phyloP scores from a whole-genome alignment of 37 sponge, comb jelly and placozoan genomes.

The Aphrocallistes beatrix region DNA sequence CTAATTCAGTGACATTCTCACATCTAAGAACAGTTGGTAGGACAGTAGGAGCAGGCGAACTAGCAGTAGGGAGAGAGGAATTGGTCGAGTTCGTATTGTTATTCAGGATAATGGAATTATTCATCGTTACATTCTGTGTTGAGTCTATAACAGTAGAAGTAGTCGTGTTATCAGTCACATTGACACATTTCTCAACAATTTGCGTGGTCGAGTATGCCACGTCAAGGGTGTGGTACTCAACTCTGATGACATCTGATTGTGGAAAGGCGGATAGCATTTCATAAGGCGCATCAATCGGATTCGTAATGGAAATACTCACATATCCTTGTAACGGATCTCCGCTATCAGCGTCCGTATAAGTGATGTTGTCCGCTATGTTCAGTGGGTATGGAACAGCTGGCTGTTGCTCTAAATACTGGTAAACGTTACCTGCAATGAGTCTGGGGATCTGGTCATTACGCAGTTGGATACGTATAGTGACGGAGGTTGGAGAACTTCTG shows the following conservation, averaged over 20 bases:
- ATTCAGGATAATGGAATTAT: background rate
- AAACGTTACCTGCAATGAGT: conserved; percentile 35
- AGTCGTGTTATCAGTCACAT: background rate
- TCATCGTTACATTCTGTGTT: background rate
- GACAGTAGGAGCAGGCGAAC: background rate
- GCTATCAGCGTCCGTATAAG: conserved; percentile 53
- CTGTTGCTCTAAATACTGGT: conserved; percentile 37
- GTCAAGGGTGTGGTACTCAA: conserved; percentile 20
- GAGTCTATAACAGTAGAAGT: background rate
- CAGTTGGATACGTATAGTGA: conserved; percentile 33
- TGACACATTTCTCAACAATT: background rate
- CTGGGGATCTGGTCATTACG: conserved; percentile 53
- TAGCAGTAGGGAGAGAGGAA: background rate
- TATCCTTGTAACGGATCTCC: conserved; percentile 23
- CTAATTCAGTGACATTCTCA: background rate
- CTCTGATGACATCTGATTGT: conserved; percentile 20
- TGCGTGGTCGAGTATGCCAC: background rate
- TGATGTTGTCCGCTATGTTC: conserved; percentile 26
- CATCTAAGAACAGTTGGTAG: background rate
- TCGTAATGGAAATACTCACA: conserved; percentile 37
- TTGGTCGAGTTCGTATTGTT: background rate
- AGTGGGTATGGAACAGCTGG: conserved; percentile 18
- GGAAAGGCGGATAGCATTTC: conserved; percentile 30
- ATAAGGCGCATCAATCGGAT: conserved; percentile 30
- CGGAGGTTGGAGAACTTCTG: conserved; percentile 32